Evolutionary conservation across 2,888 invertebrate genomes (phyloP).

Genomic region (Andrena camellia): DNA sequence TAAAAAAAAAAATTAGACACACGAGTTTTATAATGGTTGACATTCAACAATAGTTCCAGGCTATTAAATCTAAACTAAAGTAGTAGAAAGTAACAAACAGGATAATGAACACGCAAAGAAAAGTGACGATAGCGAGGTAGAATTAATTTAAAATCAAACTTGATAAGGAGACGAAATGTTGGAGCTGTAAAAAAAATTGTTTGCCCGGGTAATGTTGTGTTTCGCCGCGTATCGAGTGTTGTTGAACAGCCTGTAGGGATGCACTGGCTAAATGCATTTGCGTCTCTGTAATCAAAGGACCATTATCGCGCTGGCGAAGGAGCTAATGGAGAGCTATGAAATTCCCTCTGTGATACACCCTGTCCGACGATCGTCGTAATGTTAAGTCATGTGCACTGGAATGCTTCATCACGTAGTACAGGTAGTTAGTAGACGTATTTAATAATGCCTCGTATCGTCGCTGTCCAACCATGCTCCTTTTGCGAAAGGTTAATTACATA

Average conservation of each 20-base stretch:
- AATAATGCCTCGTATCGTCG: constrained; percentile 70
- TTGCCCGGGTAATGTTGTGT: not conserved
- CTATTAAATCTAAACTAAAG: no score
- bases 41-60: no score
- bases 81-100: no score
- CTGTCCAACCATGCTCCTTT: constrained; percentile 39
- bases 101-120: no score
- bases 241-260: constrained; percentile 32
- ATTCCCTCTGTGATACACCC: constrained; percentile 62
- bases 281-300: constrained; percentile 55
- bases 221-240: constrained; percentile 19
- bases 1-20: no score
- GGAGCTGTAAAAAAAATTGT: not conserved
- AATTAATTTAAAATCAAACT: no score
- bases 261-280: constrained; percentile 47
- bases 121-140: no score
- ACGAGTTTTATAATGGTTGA: no score
- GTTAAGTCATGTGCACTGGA: constrained; percentile 83
- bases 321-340: constrained; percentile 72
- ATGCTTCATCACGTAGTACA: constrained; percentile 81
- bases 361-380: constrained; percentile 68
- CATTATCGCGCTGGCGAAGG: constrained; percentile 59
- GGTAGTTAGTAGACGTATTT: constrained; percentile 83
- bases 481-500: constrained; percentile 33
- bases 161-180: not conserved